Percentiles rank a stretch among this genome's conserved stretches.
Conservation (phyloP, 2,113 vertebrate genomes). For the Melozone crissalis region DNA sequence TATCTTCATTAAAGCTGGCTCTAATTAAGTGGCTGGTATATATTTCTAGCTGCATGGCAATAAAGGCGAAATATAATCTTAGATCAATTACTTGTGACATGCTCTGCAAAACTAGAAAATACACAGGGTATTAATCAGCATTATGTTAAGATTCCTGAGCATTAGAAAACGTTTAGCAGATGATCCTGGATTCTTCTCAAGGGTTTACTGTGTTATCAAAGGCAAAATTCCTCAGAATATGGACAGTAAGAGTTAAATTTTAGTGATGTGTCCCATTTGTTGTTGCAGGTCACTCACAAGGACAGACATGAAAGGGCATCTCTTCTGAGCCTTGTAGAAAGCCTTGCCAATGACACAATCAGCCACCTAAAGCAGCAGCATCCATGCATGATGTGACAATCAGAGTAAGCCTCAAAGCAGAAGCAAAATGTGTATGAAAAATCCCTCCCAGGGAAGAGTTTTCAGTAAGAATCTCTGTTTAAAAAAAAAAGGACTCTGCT, state of each 20-base stretch:
- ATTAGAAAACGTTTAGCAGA: not conserved
- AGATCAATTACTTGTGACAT: not conserved
- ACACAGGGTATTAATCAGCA: accelerated
- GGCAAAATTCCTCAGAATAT: not conserved
- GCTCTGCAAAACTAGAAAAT: not conserved
- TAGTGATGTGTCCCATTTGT: not conserved
- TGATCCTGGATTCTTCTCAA: not conserved
- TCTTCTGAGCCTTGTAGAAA: not conserved
- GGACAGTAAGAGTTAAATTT: not conserved
- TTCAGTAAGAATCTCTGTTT: not conserved
- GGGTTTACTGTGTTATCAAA: not conserved
- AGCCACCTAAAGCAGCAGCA: not conserved
- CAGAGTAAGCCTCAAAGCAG: not conserved
- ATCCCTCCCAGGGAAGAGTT: not conserved
- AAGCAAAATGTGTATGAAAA: not conserved
- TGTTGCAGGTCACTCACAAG: not conserved
- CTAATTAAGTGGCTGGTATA: not conserved
- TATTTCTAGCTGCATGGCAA: not conserved
- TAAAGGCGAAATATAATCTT: not conserved
- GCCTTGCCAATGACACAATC: not conserved
- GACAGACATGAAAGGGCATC: not conserved
- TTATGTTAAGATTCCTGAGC: not conserved
- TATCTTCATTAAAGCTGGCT: slow-evolving; percentile 14
- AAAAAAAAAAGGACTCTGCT: not conserved
- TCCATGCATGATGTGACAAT: not conserved